Percentiles rank a stretch among this genome's conserved stretches.
Evolutionary conservation across 2,113 vertebrate genomes (phyloP).

Genomic region (Pteruthius melanotis): DNA sequence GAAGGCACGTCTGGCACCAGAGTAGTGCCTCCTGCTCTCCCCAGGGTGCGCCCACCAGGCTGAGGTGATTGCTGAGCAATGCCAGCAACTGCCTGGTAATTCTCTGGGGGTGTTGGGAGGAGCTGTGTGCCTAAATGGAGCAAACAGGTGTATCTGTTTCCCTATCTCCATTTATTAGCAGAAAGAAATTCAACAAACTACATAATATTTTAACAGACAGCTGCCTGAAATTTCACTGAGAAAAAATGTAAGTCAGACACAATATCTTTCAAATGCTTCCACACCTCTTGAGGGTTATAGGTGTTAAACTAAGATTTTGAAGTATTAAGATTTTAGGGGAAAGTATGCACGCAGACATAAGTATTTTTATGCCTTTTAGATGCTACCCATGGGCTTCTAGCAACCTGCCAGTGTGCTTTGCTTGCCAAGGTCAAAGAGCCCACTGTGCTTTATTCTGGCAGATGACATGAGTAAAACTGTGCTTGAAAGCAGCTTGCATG

Average conservation of each 20-base stretch:
- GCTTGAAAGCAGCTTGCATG: not conserved
- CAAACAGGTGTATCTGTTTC: not conserved
- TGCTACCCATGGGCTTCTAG: not conserved
- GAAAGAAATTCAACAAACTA: not conserved
- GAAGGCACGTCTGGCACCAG: not conserved
- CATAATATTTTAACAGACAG: not conserved
- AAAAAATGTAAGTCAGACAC: not conserved
- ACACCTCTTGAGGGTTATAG: not conserved
- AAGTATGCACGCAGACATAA: not conserved
- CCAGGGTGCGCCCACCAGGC: rapidly evolving
- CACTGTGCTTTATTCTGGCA: not conserved
- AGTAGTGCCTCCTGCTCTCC: not conserved
- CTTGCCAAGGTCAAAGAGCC: not conserved
- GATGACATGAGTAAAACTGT: not conserved
- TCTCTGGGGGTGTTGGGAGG: not conserved
- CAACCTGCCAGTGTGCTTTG: not conserved
- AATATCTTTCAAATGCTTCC: not conserved
- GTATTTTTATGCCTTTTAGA: not conserved
- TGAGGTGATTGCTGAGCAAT: not conserved
- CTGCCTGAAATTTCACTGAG: not conserved
- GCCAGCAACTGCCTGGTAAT: not conserved
- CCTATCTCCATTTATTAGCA: not conserved
- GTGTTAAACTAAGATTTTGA: not conserved
- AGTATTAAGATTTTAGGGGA: not conserved
- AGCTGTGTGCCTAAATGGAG: not conserved